Evolutionary conservation across 2,888 invertebrate species (phyloP), one percentile per base, ranked within the genome.

Genomic region (Orthosia gothica): DNA sequence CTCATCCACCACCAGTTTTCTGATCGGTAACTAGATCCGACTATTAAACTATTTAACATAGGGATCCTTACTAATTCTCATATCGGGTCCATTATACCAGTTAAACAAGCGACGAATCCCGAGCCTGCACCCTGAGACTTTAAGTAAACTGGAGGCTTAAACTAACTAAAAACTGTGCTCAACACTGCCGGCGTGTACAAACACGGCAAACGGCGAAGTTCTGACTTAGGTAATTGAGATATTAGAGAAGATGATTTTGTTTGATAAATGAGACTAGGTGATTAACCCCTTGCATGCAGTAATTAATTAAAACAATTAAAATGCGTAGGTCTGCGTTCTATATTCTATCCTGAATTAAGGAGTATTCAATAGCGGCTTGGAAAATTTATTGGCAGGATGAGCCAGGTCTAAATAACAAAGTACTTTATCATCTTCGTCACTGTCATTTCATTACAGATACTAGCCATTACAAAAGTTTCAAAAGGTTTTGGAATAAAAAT

Each of bases 81-180:
- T 32, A 80, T 72, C 54, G 16, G 18, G 66, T 23, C 68, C 18
- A 80, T 84, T 83, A 78, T 67, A 74, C n/a, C 50, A 57, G 64
- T 67, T 74, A 76, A 74, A 81, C 74, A 82, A 55, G 40, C 63
- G 81, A 66, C 11, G 58, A 77, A 63, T 71, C 52, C 23, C 5
- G 26, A 74, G 55, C 58, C 26, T 58, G 69, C 55, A 63, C 58
- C 18, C 23, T n/a, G 45, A 64, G 64, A 65, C 66, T 54, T 47
- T 58, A 71, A 69, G 78, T 68, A 62, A 74, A 78, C 68, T 71
- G 55, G 13, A 70, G 70, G 58, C 70, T 78, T 12, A 40, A 82
- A 82, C 79, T 52, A 72, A 72, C 65, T 82, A 74, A 74, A 77
- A 81, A 82, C 74, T 74, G 65, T 82, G 32, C 59, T 82, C 49